Evolutionary conservation across 2,113 vertebrate genomes (phyloP).

Genomic region (Gyps fulvus): DNA sequence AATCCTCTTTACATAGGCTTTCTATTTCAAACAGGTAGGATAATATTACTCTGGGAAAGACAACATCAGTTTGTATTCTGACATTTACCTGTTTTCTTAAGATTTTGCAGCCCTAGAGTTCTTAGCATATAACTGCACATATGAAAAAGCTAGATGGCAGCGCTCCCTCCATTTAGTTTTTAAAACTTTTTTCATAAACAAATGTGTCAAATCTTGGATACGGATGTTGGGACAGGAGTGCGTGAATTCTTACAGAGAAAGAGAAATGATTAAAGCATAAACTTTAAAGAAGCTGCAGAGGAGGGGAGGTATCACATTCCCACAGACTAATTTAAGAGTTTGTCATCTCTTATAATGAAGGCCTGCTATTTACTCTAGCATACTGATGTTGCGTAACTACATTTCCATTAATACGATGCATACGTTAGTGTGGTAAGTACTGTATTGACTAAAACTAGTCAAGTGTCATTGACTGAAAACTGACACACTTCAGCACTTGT

Average conservation of each 20-base stretch:
- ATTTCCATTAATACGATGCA: neutral
- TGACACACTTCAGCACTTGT: neutral
- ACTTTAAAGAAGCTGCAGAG: neutral
- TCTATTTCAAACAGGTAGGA: neutral
- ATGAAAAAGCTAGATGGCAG: neutral
- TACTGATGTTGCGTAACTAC: neutral
- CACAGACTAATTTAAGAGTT: neutral
- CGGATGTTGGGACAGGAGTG: neutral
- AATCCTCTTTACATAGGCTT: neutral
- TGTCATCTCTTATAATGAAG: neutral
- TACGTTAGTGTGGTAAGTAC: neutral
- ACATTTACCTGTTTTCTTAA: neutral
- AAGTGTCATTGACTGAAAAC: neutral
- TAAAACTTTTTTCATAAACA: neutral
- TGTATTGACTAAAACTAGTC: neutral
- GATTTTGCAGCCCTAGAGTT: neutral
- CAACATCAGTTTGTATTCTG: neutral
- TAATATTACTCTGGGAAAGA: neutral
- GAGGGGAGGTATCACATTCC: rapidly evolving
- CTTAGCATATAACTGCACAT: neutral
- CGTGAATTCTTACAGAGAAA: neutral
- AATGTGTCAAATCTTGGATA: neutral
- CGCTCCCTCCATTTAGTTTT: neutral
- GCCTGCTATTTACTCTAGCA: neutral
- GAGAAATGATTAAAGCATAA: neutral